These are phyloP conservation scores for Drosophila putrida DNA, from an alignment of 2,888 invertebrate species.

Conservation along the genomic window DNA sequence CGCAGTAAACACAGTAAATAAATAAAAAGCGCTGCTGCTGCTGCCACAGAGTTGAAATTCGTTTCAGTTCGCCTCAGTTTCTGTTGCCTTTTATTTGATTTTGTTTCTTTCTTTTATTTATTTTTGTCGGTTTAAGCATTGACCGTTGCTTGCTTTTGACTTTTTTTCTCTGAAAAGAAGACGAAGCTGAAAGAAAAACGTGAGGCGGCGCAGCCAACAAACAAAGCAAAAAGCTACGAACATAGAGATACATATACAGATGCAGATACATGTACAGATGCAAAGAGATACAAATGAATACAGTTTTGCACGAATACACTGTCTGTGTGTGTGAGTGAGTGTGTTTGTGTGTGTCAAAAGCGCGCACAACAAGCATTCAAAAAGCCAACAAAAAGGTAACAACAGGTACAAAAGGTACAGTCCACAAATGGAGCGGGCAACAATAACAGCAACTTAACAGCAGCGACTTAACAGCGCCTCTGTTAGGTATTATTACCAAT, in stretches of 20 bases:
- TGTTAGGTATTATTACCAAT: constrained; percentile 35
- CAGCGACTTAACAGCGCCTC: constrained; percentile 15
- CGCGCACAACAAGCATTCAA: constrained; percentile 75
- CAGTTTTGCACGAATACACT: constrained; percentile 35
- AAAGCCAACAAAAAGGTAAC: constrained; percentile 66
- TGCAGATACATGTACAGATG: constrained; percentile 48
- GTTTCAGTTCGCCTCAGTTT: constrained; percentile 51
- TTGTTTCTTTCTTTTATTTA: constrained; percentile 4
- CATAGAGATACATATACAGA: constrained; percentile 51
- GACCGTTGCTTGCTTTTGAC: constrained; percentile 47
- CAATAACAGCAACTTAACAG: constrained; percentile 11
- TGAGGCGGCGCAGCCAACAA: constrained; percentile 56
- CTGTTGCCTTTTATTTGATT: constrained; percentile 6
- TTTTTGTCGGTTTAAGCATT: constrained; percentile 52
- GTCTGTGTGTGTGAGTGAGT: constrained; percentile 6
- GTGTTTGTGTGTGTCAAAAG: constrained; percentile 56
- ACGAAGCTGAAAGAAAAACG: constrained; percentile 63
- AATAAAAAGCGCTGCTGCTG: constrained; percentile 57
- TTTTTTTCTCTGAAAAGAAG: constrained; percentile 34
- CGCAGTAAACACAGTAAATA: constrained; percentile 70
- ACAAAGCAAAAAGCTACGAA: constrained; percentile 47
- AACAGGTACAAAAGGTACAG: constrained; percentile 79
- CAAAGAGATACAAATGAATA: constrained; percentile 57
- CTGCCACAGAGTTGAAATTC: constrained; percentile 49
- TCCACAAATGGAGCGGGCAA: constrained; percentile 57